Conservation (phyloP, 2,797 vertebrate species). For the Sebastes ruberrimus region DNA sequence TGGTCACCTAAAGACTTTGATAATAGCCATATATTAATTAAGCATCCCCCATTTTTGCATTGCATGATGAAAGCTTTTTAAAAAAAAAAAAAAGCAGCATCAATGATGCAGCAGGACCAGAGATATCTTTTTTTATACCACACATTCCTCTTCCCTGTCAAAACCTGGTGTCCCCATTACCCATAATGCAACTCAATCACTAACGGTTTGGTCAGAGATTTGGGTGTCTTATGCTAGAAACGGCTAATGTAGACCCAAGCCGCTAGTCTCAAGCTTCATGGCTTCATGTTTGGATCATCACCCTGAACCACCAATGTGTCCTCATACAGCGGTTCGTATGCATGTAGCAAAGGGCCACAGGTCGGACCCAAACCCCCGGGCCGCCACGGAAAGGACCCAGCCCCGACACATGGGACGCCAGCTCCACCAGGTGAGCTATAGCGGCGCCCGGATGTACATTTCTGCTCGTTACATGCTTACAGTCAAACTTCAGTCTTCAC, state of each 20-base stretch:
- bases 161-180: background rate
- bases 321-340: too few relatives aligned
- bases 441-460: too few relatives aligned
- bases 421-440: too few relatives aligned
- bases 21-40: background rate
- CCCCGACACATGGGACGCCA: too few relatives aligned
- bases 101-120: background rate
- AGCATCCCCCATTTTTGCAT: background rate
- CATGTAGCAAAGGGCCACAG: too few relatives aligned
- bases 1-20: background rate
- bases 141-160: background rate
- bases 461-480: too few relatives aligned
- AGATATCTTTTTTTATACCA: background rate
- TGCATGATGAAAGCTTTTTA: background rate
- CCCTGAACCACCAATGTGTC: background rate
- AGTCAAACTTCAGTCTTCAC: too few relatives aligned
- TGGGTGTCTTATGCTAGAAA: background rate
- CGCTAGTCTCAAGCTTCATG: background rate
- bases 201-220: background rate
- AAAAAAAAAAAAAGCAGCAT: background rate
- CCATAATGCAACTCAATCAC: background rate
- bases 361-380: too few relatives aligned
- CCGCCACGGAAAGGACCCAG: too few relatives aligned
- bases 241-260: background rate
- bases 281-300: background rate